A percentile compares a stretch with the other conserved stretches of the same genome.
These are phyloP conservation scores for Ginglymostoma cirratum DNA, from an alignment of 2,113 vertebrate genomes.

Conservation along the genomic window DNA sequence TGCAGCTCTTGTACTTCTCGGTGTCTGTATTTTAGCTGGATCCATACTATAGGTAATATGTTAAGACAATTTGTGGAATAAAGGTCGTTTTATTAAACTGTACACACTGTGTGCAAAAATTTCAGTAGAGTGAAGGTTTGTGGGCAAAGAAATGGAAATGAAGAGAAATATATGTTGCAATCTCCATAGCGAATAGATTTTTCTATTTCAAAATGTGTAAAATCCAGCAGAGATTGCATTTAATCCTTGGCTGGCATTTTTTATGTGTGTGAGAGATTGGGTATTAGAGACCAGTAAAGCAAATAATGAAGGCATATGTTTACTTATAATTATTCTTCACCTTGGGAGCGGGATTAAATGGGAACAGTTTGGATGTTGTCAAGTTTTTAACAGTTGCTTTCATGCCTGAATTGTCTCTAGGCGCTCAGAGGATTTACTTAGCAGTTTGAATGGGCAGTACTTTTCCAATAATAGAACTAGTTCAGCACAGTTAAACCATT, in stretches of 20 bases:
- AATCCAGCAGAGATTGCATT: slow-evolving; percentile 62
- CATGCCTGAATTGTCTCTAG: slow-evolving; percentile 71
- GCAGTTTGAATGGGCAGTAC: slow-evolving; percentile 71
- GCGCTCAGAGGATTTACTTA: slow-evolving; percentile 73
- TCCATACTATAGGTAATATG: not conserved
- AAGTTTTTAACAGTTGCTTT: slow-evolving; percentile 82
- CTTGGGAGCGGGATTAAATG: slow-evolving; percentile 83
- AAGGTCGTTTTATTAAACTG: not conserved
- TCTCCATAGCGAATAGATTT: slow-evolving; percentile 47
- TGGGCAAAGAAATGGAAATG: not conserved
- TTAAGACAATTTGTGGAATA: not conserved
- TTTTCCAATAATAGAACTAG: slow-evolving; percentile 74
- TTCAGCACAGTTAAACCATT: slow-evolving; percentile 70
- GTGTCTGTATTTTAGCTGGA: not conserved
- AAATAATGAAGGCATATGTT: slow-evolving; percentile 87
- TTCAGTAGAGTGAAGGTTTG: not conserved
- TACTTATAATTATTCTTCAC: slow-evolving; percentile 82
- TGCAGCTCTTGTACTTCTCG: not conserved
- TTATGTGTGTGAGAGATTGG: slow-evolving; percentile 54
- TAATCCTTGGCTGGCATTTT: slow-evolving; percentile 67
- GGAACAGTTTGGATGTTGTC: slow-evolving; percentile 82
- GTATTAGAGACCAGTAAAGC: slow-evolving; percentile 80
- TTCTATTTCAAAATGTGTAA: slow-evolving; percentile 56
- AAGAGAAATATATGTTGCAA: slow-evolving; percentile 15
- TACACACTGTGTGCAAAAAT: not conserved